These are phyloP conservation scores for Pinna nobilis DNA, from an alignment of 1,140 invertebrate genomes.

Conservation along the genomic window DNA sequence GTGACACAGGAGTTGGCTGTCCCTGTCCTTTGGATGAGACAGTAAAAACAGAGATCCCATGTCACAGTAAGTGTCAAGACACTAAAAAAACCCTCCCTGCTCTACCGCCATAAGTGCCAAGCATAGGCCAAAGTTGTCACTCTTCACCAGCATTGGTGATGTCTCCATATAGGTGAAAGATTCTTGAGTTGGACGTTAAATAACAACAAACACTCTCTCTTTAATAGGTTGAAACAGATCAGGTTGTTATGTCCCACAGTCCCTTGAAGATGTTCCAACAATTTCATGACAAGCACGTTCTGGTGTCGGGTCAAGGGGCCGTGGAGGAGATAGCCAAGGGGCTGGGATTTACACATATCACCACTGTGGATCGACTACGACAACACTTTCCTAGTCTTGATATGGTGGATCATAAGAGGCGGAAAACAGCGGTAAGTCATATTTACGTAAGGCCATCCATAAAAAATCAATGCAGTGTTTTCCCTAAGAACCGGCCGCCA, in stretches of 20 bases:
- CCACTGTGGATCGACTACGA: slow-evolving; percentile 80
- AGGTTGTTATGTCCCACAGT: slow-evolving; percentile 84
- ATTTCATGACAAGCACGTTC: slow-evolving; percentile 69
- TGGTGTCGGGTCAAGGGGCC: slow-evolving; percentile 73
- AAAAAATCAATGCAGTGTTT: background rate
- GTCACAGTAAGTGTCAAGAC: background rate
- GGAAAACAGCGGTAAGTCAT: slow-evolving; percentile 71
- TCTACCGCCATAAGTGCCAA: no score
- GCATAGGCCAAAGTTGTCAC: no score
- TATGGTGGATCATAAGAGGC: slow-evolving; percentile 81
- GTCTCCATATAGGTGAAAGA: no score
- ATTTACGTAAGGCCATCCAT: background rate
- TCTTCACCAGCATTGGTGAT: no score
- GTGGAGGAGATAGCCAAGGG: slow-evolving; percentile 80
- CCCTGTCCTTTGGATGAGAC: background rate
- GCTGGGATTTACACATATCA: slow-evolving; percentile 81
- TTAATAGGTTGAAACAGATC: slow-evolving; percentile 78
- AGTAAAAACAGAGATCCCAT: background rate
- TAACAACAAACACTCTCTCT: no score
- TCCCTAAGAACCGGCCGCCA: no score
- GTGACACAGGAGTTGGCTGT: no score
- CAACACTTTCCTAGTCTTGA: slow-evolving; percentile 82
- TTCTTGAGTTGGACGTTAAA: no score
- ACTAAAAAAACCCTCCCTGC: background rate
- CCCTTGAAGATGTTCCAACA: slow-evolving; percentile 80